Evolutionary conservation across 2,888 invertebrate genomes (phyloP).

Genomic region (Sinodicranocentrus sp.): DNA sequence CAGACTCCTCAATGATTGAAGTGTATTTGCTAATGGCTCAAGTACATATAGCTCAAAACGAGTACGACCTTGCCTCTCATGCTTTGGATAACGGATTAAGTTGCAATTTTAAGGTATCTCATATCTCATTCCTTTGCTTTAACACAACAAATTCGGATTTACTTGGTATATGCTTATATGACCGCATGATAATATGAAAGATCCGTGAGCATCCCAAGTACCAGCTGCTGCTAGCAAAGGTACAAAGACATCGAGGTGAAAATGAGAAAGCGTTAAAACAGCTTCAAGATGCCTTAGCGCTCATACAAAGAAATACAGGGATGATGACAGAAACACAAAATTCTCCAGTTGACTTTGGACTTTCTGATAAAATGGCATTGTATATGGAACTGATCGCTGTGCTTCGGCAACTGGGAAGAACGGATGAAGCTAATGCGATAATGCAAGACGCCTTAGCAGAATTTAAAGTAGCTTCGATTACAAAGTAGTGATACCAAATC

Average conservation of each 20-base stretch:
- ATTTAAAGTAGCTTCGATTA: slow-evolving; percentile 78
- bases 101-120: slow-evolving; percentile 90
- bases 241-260: slow-evolving; percentile 87
- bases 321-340: slow-evolving; percentile 27
- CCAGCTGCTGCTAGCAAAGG: slow-evolving; percentile 90
- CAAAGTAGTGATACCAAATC: no score
- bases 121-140: no score
- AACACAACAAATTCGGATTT: neutral
- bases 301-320: slow-evolving; percentile 79
- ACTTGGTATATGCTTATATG: slow-evolving; percentile 6
- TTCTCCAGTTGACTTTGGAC: slow-evolving; percentile 79
- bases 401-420: slow-evolving; percentile 84
- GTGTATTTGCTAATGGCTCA: slow-evolving; percentile 92
- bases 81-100: slow-evolving; percentile 93
- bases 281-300: slow-evolving; percentile 86
- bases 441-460: slow-evolving; percentile 84
- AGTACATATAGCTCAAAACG: slow-evolving; percentile 84
- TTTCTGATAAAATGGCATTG: slow-evolving; percentile 87
- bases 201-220: slow-evolving; percentile 94
- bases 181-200: slow-evolving; percentile 74
- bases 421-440: slow-evolving; percentile 88
- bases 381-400: slow-evolving; percentile 89
- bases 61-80: slow-evolving; percentile 88
- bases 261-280: slow-evolving; percentile 86
- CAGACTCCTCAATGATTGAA: slow-evolving; percentile 89